Evolutionary conservation across 1,140 invertebrate species (phyloP), one percentile per base, ranked within the genome.

Genomic region (Aphidius gifuensis): DNA sequence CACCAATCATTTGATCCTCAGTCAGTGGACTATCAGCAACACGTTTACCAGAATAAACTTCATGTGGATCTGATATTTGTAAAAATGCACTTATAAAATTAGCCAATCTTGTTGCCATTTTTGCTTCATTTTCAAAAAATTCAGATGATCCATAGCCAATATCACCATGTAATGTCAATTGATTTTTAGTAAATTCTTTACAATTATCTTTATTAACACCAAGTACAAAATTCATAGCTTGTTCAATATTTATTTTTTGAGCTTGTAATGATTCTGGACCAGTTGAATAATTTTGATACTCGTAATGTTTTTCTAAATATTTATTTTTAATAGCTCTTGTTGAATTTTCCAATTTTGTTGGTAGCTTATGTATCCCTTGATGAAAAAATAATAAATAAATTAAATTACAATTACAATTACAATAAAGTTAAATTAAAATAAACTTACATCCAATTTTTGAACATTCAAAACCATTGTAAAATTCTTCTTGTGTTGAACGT

Each of bases 11-110:
- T 83, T 97, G 93, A 85, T 96, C 93, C 81, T 94, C 93, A 2
- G 92, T 92, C 9, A 98, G 82, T 6, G 92, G 88, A 65, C 88
- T 88, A 75, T 97, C 94, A 1, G 93, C 88, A 5, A 96, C 88
- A 64, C 93, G 83, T 70, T 91, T 94, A 16, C 94, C 96, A 32
- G 91, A 92, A 83, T 96, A 98, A 40, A 96, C 90, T 82, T 98
- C 96, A 72, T 91, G 88, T 0, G 94, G 92, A 82, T 98, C 93
- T 9, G 94, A 92, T 75, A 92, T 86, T 85, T 98, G 96, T 63
- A 97, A 79, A 77, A 97, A 98, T 16, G 91, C 90, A 74, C 93
- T 95, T 55, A 97, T 90, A 74, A 98, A 98, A 77, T 99, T 97
- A 0, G 96, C 92, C 57, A 98, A 82, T 58, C 96, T 84, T 7